These are phyloP conservation scores for Herpetotheres cachinnans DNA, from an alignment of 2,113 vertebrate genomes.

Conservation along the genomic window DNA sequence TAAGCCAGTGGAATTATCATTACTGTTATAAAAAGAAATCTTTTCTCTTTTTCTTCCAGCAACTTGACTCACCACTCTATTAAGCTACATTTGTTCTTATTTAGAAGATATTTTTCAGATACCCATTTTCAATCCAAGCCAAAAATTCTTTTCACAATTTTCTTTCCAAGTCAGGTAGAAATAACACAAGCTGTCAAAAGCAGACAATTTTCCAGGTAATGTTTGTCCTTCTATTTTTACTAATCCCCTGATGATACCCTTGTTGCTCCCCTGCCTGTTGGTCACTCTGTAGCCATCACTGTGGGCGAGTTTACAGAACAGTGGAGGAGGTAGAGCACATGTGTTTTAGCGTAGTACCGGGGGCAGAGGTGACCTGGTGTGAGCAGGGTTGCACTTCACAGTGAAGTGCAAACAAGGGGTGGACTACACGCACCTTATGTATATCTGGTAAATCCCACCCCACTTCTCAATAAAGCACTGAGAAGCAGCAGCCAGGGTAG, in stretches of 20 bases:
- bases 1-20: neutral
- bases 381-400: neutral
- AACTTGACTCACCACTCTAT: neutral
- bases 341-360: neutral
- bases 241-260: neutral
- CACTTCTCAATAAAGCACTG: neutral
- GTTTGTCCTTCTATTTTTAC: neutral
- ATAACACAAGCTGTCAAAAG: neutral
- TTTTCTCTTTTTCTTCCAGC: neutral
- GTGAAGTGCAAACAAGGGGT: neutral
- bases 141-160: neutral
- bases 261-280: neutral
- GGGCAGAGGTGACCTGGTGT: neutral
- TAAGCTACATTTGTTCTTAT: constrained; percentile 19
- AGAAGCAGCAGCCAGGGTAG: neutral
- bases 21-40: neutral
- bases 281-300: neutral
- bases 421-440: neutral
- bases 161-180: neutral
- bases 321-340: neutral
- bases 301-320: neutral
- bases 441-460: neutral
- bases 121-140: neutral
- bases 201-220: neutral
- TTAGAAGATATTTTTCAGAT: constrained; percentile 8